phyloP scores from a whole-genome alignment of 2,797 vertebrate species.

The Alauda arvensis region DNA sequence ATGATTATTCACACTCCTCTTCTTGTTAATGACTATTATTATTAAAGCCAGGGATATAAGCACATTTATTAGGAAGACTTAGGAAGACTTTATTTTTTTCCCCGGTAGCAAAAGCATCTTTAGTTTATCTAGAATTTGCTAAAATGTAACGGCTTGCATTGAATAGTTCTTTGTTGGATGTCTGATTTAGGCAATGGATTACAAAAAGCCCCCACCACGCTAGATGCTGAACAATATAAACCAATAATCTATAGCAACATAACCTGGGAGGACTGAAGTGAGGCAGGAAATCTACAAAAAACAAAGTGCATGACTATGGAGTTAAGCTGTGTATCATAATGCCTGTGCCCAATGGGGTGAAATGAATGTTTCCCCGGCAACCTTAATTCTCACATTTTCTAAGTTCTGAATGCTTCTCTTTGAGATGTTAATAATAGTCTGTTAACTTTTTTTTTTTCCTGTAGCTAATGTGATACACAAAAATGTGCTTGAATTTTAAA shows the following conservation, averaged over 20 bases:
- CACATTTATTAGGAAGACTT: neutral
- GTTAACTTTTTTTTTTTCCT: neutral
- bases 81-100: neutral
- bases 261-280: neutral
- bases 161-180: neutral
- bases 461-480: neutral
- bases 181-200: neutral
- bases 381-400: constrained; percentile 10
- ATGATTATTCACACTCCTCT: neutral
- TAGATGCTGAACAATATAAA: neutral
- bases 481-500: neutral
- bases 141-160: neutral
- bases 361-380: constrained; percentile 23
- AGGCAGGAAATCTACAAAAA: neutral
- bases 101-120: neutral
- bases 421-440: constrained; percentile 15
- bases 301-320: neutral
- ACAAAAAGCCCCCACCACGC: neutral
- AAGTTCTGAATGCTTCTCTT: constrained; percentile 2
- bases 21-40: neutral
- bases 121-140: neutral
- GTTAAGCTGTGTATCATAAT: neutral
- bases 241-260: neutral
- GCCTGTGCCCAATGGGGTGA: neutral
- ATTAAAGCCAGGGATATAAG: neutral